Conservation (phyloP, 2,888 invertebrate genomes). For the Eristalinus sepulchralis region DNA sequence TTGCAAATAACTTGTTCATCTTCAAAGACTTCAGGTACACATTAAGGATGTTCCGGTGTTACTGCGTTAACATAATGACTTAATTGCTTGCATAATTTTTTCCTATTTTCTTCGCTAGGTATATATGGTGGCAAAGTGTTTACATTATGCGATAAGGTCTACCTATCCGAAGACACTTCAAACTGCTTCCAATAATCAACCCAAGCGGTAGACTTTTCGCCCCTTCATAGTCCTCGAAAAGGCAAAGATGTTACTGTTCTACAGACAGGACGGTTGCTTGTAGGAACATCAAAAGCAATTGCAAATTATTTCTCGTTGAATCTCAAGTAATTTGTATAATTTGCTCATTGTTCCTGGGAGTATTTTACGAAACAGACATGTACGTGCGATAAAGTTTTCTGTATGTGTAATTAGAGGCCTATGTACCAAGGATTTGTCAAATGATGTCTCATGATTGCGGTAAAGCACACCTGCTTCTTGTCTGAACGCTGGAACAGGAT, state of each 20-base stretch:
- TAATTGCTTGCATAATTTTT: constrained; percentile 71
- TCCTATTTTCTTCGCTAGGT: constrained; percentile 58
- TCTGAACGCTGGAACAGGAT: constrained; percentile 48
- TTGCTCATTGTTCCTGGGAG: constrained; percentile 70
- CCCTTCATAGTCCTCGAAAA: constrained; percentile 60
- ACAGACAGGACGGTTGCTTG: constrained; percentile 52
- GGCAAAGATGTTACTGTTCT: constrained; percentile 62
- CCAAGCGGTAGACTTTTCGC: constrained; percentile 64
- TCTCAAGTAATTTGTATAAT: constrained; percentile 71
- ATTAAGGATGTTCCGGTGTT: neutral
- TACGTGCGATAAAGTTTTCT: constrained; percentile 68
- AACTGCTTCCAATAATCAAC: constrained; percentile 69
- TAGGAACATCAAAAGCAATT: constrained; percentile 72
- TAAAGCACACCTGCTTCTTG: constrained; percentile 68
- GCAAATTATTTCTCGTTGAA: constrained; percentile 71
- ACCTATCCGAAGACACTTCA: constrained; percentile 63
- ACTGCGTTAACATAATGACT: constrained; percentile 67
- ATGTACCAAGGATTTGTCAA: constrained; percentile 58
- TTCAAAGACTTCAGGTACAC: constrained; percentile 23
- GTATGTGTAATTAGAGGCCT: constrained; percentile 69
- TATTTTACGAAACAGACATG: constrained; percentile 69
- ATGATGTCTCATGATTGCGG: constrained; percentile 65
- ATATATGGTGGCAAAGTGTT: constrained; percentile 61
- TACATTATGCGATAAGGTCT: constrained; percentile 68
- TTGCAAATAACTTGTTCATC: constrained; percentile 50